phyloP scores from a whole-genome alignment of 2,888 invertebrate species.

The Heliconius ethilla region DNA sequence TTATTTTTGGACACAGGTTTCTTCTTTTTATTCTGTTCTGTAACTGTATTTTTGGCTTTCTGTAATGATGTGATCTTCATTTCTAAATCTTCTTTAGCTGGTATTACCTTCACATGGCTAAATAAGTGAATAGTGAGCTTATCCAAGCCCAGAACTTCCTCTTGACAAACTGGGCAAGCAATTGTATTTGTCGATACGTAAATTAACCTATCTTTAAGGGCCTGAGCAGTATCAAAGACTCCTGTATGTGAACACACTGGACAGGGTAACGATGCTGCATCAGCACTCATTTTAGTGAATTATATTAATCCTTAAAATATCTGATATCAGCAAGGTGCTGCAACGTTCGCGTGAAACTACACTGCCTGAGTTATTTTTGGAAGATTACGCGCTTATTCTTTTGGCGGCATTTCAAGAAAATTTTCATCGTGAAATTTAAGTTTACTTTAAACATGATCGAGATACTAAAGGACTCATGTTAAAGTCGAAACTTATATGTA shows the following conservation, averaged over 20 bases:
- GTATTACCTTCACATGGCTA: slow-evolving; percentile 83
- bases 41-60: slow-evolving; percentile 51
- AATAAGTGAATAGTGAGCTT: slow-evolving; percentile 92
- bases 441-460: slow-evolving; percentile 9
- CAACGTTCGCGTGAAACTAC: slow-evolving; percentile 65
- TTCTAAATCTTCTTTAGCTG: slow-evolving; percentile 48
- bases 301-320: slow-evolving; percentile 28
- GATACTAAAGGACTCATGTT: background rate
- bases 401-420: slow-evolving; percentile 76
- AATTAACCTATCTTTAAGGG: slow-evolving; percentile 86
- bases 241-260: slow-evolving; percentile 88
- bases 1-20: slow-evolving; percentile 73
- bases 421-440: slow-evolving; percentile 45
- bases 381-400: slow-evolving; percentile 60
- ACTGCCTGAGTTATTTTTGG: slow-evolving; percentile 72
- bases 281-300: slow-evolving; percentile 67
- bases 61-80: slow-evolving; percentile 48
- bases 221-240: slow-evolving; percentile 86
- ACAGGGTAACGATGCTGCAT: slow-evolving; percentile 85
- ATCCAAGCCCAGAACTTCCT: slow-evolving; percentile 88
- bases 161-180: slow-evolving; percentile 89
- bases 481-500: background rate
- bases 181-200: slow-evolving; percentile 88
- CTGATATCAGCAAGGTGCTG: slow-evolving; percentile 48
- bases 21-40: slow-evolving; percentile 60